A percentile compares a stretch with the other conserved stretches of the same genome.
These are phyloP conservation scores for Actinia equina DNA, from an alignment of 64 coral and sea anemone genomes.

Conservation along the genomic window DNA sequence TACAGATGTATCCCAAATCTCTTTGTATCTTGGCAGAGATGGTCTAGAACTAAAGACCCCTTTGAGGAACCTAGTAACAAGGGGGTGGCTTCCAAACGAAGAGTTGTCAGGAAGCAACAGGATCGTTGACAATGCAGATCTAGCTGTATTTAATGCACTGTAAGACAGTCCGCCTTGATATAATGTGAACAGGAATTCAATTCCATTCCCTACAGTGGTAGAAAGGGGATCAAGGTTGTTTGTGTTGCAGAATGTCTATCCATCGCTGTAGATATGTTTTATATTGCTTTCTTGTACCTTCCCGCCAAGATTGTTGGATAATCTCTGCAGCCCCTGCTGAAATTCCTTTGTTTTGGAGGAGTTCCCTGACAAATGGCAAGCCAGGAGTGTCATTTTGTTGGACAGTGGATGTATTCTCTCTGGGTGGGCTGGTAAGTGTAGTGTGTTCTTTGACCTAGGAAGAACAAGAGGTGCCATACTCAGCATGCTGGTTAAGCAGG, in stretches of 20 bases:
- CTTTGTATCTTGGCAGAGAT: no score
- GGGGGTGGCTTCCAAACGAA: no score
- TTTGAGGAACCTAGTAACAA: no score
- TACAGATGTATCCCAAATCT: no score
- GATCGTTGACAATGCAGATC: constrained; percentile 55
- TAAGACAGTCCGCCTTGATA: constrained; percentile 40
- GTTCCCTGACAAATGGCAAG: constrained; percentile 70
- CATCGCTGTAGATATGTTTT: constrained; percentile 41
- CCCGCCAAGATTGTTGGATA: constrained; percentile 26
- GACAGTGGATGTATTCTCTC: constrained; percentile 38
- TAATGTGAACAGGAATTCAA: constrained; percentile 35
- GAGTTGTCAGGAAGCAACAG: no score
- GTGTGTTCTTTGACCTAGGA: constrained; percentile 18
- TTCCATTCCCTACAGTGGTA: constrained; percentile 23
- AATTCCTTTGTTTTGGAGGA: constrained; percentile 53
- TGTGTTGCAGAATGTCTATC: constrained; percentile 30
- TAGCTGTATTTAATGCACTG: constrained; percentile 54
- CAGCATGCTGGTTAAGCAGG: constrained; percentile 43
- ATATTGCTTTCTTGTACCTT: constrained; percentile 39
- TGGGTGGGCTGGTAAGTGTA: constrained; percentile 37
- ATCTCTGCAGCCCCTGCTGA: constrained; percentile 34
- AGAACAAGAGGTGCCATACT: constrained; percentile 35
- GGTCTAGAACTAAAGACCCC: no score
- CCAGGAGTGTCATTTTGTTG: constrained; percentile 42
- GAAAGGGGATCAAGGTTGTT: constrained; percentile 16